phyloP scores from a whole-genome alignment of 2,113 vertebrate species.

The Narcine bancroftii region DNA sequence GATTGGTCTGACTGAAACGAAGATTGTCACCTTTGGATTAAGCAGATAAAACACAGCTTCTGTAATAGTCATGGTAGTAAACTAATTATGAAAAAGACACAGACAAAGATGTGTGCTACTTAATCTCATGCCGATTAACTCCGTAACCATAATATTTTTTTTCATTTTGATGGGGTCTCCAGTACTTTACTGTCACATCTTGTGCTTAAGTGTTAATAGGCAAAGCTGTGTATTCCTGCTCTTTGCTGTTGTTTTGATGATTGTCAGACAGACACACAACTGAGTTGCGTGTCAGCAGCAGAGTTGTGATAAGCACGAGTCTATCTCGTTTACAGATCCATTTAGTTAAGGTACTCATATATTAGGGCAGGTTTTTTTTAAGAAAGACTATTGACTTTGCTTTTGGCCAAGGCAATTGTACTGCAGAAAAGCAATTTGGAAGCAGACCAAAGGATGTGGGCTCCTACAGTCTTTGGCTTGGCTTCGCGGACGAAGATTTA shows the following conservation, averaged over 20 bases:
- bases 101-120: constrained; percentile 30
- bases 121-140: constrained; percentile 29
- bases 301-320: not conserved
- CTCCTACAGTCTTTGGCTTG: too few species aligned
- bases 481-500: too few species aligned
- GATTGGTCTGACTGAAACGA: not conserved
- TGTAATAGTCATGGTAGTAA: constrained; percentile 11
- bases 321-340: not conserved
- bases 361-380: not conserved
- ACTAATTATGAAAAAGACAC: constrained; percentile 31
- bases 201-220: constrained; percentile 15
- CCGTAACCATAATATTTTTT: constrained; percentile 32
- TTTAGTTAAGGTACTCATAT: not conserved
- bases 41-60: not conserved
- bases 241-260: not conserved
- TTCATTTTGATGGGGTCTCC: constrained; percentile 22
- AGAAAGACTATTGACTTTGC: not conserved
- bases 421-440: not conserved
- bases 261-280: constrained; percentile 15
- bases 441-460: not conserved
- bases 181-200: constrained; percentile 8
- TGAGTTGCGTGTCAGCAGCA: constrained; percentile 9
- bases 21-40: constrained; percentile 12
- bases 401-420: not conserved
- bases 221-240: constrained; percentile 24